Base-by-base conservation (phyloP, 2,797 vertebrate genomes). In the Perodicticus potto region DNA sequence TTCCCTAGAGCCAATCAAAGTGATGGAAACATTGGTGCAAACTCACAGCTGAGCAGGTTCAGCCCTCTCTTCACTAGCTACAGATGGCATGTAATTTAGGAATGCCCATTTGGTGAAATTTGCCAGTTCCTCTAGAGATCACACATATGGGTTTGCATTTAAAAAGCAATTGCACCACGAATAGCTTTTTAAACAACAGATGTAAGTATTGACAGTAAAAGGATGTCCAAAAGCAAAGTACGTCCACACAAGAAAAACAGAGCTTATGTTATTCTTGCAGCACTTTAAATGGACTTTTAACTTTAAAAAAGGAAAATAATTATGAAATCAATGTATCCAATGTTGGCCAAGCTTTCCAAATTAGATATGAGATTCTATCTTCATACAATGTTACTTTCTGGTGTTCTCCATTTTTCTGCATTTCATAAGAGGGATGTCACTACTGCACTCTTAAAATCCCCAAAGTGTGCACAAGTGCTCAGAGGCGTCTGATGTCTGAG, bases 11-110 rank as follows among this genome's bases (percentile, higher is more conserved):
- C 92, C 13, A 97, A 98, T 98, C 98, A 98, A 98, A 98, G 98
- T 97, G 97, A 98, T 98, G 98, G 97, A 98, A 97, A 93, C 96
- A 90, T 97, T 98, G 98, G 98, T 98, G 83, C 98, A 98, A 98
- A 99, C 99, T 99, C 99, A 99, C 99, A 99, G 99, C 99, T 99
- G 99, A 99, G 99, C 98, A 98, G 97, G 98, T 98, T 99, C 97
- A 97, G 98, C 98, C 98, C 98, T 98, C 97, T 98, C 98, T 97
- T 98, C 96, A 98, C 98, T 98, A 98, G 98, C 98, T 98, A 97
- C 98, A 99, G 98, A 99, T 98, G 98, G 98, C 96, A 97, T 97
- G 98, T 92, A 98, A 98, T 99, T 99, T 98, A 98, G 97, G 97
- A 98, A 98, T 98, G 98, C 98, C 98, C 98, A 98, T 98, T 99